phyloP scores from a whole-genome alignment of 1,140 invertebrate genomes.

The Anagrus nilaparvatae region DNA sequence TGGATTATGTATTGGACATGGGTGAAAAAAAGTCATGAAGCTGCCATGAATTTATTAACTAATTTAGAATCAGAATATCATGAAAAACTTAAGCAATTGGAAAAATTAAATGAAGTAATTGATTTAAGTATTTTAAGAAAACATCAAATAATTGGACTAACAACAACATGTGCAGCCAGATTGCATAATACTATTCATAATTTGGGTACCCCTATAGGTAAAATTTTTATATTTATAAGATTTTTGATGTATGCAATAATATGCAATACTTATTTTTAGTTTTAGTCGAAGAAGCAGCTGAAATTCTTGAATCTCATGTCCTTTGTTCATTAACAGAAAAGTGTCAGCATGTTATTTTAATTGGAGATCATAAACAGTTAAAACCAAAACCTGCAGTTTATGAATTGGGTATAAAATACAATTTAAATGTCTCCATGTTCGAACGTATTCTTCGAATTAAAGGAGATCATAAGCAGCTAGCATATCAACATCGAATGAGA shows the following conservation, averaged over 20 bases:
- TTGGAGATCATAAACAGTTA: neutral
- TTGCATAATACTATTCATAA: neutral
- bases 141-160: neutral
- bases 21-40: neutral
- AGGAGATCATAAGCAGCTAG: too few relatives aligned
- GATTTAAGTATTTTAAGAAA: neutral
- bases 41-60: neutral
- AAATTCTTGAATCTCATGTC: neutral
- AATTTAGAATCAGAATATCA: neutral
- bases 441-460: too few relatives aligned
- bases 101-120: neutral
- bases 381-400: neutral
- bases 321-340: neutral
- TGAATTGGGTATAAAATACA: neutral
- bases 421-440: too few relatives aligned
- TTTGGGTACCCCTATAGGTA: conserved; percentile 3
- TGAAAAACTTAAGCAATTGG: neutral
- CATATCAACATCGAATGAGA: neutral
- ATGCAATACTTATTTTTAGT: neutral
- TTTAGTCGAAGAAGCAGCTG: neutral
- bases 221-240: neutral
- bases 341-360: neutral
- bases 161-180: neutral
- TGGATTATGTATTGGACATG: conserved; percentile 2
- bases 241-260: neutral